These are phyloP conservation scores for Drosophila jambulina DNA, from an alignment of 1,140 invertebrate genomes.

Conservation along the genomic window DNA sequence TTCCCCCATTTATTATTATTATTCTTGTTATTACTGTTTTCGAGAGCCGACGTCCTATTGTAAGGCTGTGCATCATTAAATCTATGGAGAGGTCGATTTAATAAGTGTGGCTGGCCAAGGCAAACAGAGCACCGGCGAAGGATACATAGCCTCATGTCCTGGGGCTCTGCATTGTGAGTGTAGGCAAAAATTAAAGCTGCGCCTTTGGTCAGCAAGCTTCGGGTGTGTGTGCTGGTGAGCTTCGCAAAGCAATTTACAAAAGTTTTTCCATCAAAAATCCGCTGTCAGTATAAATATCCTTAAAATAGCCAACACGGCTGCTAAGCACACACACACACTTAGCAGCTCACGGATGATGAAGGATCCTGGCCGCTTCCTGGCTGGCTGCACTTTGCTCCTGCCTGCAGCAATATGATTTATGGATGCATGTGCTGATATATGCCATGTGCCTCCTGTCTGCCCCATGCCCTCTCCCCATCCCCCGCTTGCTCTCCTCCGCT, in stretches of 20 bases:
- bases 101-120: conserved; percentile 69
- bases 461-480: conserved; percentile 5
- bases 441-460: conserved; percentile 60
- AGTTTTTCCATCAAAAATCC: conserved; percentile 85
- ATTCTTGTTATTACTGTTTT: conserved; percentile 39
- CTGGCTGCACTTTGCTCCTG: conserved; percentile 71
- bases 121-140: conserved; percentile 41
- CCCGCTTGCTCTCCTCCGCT: neutral
- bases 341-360: conserved; percentile 40
- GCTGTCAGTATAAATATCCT: conserved; percentile 85
- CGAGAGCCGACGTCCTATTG: conserved; percentile 41
- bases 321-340: conserved; percentile 55
- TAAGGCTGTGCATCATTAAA: conserved; percentile 69
- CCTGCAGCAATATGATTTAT: conserved; percentile 82
- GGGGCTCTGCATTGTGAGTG: conserved; percentile 24
- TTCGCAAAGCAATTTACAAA: conserved; percentile 83
- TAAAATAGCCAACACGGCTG: conserved; percentile 79
- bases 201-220: conserved; percentile 36
- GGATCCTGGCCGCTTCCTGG: conserved; percentile 70
- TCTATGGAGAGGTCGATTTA: conserved; percentile 75
- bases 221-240: conserved; percentile 30
- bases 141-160: conserved; percentile 37
- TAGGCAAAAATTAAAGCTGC: conserved; percentile 58
- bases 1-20: conserved; percentile 51
- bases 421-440: conserved; percentile 84